These are phyloP conservation scores for Microchirus variegatus DNA, from an alignment of 2,797 vertebrate species.

Conservation along the genomic window DNA sequence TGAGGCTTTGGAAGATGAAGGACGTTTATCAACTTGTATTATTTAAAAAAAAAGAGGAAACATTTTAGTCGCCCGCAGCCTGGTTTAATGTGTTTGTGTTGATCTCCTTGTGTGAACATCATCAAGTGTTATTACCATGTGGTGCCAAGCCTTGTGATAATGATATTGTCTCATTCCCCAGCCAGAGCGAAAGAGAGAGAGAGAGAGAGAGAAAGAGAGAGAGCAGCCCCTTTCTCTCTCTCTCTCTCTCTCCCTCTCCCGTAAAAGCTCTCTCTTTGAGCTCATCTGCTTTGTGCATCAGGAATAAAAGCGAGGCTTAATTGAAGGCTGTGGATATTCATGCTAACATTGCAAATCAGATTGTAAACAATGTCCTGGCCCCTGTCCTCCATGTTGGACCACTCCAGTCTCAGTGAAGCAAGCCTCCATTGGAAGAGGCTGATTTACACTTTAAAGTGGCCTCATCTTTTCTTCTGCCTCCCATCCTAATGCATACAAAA, in stretches of 20 bases:
- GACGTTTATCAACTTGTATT: constrained; percentile 34
- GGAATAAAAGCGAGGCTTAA: constrained; percentile 77
- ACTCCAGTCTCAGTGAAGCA: constrained; percentile 51
- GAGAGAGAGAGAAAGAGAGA: constrained; percentile 8
- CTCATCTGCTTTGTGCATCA: constrained; percentile 70
- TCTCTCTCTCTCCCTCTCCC: constrained; percentile 15
- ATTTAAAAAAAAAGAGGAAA: constrained; percentile 30
- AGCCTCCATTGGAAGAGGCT: constrained; percentile 66
- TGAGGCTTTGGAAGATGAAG: constrained; percentile 23
- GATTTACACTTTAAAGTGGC: constrained; percentile 82
- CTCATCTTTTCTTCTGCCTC: constrained; percentile 50
- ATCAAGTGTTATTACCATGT: constrained; percentile 70
- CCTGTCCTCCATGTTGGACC: constrained; percentile 55
- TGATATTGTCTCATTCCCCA: constrained; percentile 68
- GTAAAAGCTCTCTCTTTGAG: constrained; percentile 73
- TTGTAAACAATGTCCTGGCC: constrained; percentile 71
- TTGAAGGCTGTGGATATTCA: constrained; percentile 79
- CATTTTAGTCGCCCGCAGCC: constrained; percentile 41
- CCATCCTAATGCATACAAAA: constrained; percentile 19
- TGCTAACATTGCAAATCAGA: constrained; percentile 79
- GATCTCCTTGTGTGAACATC: constrained; percentile 56
- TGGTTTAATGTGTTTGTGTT: constrained; percentile 50
- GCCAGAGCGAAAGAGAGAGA: constrained; percentile 28
- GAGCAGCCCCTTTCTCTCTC: constrained; percentile 19
- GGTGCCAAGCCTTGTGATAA: constrained; percentile 65